Conservation (phyloP, 2,113 vertebrate species). For the Melanotaenia duboulayi region DNA sequence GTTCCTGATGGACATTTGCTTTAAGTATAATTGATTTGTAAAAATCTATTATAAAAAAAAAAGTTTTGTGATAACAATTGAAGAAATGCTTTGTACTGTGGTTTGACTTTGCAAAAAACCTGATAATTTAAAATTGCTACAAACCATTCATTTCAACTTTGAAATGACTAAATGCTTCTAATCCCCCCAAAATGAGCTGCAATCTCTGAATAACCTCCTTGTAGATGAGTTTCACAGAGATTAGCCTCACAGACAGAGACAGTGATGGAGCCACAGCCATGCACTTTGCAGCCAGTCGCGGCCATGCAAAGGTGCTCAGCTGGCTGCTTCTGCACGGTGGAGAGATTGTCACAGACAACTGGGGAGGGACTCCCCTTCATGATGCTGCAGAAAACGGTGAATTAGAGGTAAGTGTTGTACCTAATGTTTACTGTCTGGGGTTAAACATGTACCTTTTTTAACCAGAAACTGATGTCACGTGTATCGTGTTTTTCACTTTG, state of each 20-base stretch:
- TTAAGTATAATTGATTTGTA: background rate
- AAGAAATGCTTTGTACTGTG: background rate
- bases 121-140: too few species aligned
- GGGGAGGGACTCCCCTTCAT: constrained; percentile 93
- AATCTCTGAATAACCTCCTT: background rate
- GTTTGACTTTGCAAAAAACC: background rate
- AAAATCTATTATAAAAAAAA: background rate
- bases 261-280: constrained; percentile 92
- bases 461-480: background rate
- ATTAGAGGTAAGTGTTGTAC: constrained; percentile 87
- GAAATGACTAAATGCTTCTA: background rate
- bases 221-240: constrained; percentile 91
- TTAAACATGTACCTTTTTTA: too few species aligned
- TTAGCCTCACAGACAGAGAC: constrained; percentile 89
- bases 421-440: background rate
- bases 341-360: constrained; percentile 90
- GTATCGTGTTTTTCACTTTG: too few species aligned
- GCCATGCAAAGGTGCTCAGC: constrained; percentile 95
- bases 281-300: constrained; percentile 96
- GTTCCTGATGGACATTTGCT: background rate
- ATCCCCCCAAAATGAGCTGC: background rate
- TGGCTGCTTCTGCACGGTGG: constrained; percentile 96
- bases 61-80: background rate
- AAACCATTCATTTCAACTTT: accelerated
- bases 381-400: constrained; percentile 96